These are phyloP conservation scores for Lycopodina hypogea DNA, from an alignment of 37 sponge, comb jelly and placozoan genomes.

Conservation along the genomic window DNA sequence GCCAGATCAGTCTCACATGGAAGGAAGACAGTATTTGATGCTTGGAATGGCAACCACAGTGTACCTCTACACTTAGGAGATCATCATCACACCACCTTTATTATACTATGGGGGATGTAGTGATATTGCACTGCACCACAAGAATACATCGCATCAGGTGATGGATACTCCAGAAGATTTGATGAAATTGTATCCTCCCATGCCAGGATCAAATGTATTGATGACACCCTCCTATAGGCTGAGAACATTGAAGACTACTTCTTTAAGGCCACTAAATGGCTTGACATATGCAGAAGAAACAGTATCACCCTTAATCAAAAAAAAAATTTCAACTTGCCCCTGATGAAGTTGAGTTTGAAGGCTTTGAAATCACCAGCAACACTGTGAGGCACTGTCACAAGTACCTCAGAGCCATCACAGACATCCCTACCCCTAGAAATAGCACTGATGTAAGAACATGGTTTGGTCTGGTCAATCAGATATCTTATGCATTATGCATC, in stretches of 20 bases:
- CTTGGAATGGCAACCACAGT: constrained; percentile 53
- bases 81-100: constrained; percentile 43
- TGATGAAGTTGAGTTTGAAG: constrained; percentile 50
- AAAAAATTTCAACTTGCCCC: constrained; percentile 31
- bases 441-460: constrained; percentile 42
- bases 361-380: constrained; percentile 47
- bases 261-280: no score
- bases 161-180: no score
- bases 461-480: constrained; percentile 48
- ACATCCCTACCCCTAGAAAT: constrained; percentile 30
- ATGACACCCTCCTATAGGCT: no score
- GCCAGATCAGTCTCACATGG: constrained; percentile 45
- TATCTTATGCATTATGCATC: constrained; percentile 53
- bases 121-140: constrained; percentile 41
- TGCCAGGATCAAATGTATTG: constrained; percentile 34
- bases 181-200: no score
- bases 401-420: constrained; percentile 43
- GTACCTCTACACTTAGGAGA: constrained; percentile 50
- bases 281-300: constrained; percentile 42
- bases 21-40: constrained; percentile 41
- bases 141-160: no score
- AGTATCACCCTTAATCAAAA: constrained; percentile 43
- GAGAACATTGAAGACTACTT: constrained; percentile 44
- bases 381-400: constrained; percentile 43
- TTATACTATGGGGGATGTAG: constrained; percentile 45